These are phyloP conservation scores for Heptranchias perlo DNA, from an alignment of 2,113 vertebrate genomes.

Conservation along the genomic window DNA sequence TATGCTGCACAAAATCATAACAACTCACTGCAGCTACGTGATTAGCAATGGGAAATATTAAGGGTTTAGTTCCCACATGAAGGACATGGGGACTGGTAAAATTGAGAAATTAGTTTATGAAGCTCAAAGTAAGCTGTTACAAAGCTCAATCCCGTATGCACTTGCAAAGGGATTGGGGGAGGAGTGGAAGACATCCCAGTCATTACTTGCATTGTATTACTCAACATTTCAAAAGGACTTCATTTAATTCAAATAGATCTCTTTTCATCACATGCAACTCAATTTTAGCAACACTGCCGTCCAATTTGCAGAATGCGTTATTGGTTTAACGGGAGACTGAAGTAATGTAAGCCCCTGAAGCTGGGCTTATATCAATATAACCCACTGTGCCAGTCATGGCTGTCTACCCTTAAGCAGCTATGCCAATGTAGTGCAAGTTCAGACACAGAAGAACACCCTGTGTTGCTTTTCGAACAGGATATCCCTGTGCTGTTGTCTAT, in stretches of 20 bases:
- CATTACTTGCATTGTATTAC: neutral
- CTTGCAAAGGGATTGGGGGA: neutral
- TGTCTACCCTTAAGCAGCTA: neutral
- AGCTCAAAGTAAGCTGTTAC: neutral
- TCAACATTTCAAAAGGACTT: neutral
- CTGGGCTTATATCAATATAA: neutral
- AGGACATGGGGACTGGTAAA: neutral
- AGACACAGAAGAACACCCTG: neutral
- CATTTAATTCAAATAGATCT: neutral
- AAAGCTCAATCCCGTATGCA: neutral
- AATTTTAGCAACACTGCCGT: neutral
- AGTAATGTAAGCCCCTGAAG: neutral
- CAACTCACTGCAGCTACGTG: neutral
- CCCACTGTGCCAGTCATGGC: no score
- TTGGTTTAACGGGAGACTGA: neutral
- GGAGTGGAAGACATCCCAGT: no score
- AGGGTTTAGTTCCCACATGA: neutral
- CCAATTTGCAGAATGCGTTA: neutral
- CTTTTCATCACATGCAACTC: neutral
- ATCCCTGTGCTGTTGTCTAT: neutral
- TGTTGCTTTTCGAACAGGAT: neutral
- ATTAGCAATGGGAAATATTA: neutral
- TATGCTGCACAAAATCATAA: neutral
- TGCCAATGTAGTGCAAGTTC: neutral
- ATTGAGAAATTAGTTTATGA: neutral